Evolutionary conservation across 2,888 invertebrate species (phyloP).

Genomic region (Xestoiulus laeticollis): DNA sequence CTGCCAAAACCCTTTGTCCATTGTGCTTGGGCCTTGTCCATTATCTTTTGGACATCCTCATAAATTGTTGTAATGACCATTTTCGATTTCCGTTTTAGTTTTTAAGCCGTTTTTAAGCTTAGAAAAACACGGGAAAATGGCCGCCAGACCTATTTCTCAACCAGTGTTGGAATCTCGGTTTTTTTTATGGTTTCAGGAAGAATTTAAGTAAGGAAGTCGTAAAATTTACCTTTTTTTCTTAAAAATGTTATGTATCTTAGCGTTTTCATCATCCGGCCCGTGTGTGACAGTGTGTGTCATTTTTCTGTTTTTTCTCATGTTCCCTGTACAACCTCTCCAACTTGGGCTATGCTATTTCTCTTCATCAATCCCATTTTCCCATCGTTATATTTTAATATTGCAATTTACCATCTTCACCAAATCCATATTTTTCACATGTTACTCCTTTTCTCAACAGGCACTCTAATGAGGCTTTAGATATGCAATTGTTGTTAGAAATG

Average conservation of each 20-base stretch:
- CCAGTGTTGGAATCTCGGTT: constrained; percentile 15
- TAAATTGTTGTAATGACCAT: constrained; percentile 43
- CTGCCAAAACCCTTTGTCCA: constrained; percentile 39
- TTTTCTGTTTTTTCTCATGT: constrained; percentile 2
- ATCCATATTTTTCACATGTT: no score
- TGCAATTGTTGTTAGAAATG: no score
- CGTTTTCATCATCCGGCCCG: constrained; percentile 35
- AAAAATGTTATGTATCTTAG: constrained; percentile 40
- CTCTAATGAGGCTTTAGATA: no score
- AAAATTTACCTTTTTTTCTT: neutral
- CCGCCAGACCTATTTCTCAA: neutral
- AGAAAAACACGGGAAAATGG: constrained; percentile 8
- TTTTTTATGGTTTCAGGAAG: constrained; percentile 42
- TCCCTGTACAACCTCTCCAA: neutral
- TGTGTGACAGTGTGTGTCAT: constrained; percentile 21
- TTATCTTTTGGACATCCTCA: constrained; percentile 36
- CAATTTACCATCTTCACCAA: no score
- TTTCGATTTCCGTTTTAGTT: constrained; percentile 43
- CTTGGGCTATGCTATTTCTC: neutral
- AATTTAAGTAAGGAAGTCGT: constrained; percentile 43
- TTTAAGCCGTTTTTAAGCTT: constrained; percentile 10
- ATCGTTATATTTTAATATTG: no score
- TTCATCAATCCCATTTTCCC: no score
- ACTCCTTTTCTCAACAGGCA: no score
- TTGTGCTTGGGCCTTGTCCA: constrained; percentile 24